Conservation (phyloP, 2,797 vertebrate species). For the Mallotus villosus region DNA sequence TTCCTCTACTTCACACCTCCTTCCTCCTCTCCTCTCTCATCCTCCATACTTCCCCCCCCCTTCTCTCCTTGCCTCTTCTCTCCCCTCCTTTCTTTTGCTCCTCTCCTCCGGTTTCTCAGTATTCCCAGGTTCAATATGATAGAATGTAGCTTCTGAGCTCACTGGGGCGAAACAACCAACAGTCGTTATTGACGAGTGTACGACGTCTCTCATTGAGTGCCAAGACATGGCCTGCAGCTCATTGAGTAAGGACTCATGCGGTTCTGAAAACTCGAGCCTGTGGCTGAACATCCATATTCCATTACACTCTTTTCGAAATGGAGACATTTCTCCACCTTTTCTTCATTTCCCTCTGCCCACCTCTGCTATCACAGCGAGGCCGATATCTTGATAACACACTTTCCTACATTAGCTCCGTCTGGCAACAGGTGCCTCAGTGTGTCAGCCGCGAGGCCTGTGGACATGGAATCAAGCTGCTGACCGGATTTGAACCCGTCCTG, state of each 20-base stretch:
- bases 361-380: not conserved
- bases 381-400: not conserved
- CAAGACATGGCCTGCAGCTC: conserved; percentile 4
- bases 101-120: too few relatives aligned
- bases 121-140: too few relatives aligned
- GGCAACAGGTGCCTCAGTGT: not conserved
- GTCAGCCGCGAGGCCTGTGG: too few relatives aligned
- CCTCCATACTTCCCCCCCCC: too few relatives aligned
- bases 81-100: too few relatives aligned
- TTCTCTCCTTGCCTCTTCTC: too few relatives aligned
- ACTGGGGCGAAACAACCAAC: not conserved
- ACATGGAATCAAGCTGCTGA: too few relatives aligned
- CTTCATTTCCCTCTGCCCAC: not conserved
- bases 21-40: not conserved
- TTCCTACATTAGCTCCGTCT: not conserved
- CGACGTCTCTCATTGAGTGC: conserved; percentile 9
- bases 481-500: too few relatives aligned
- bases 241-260: too few relatives aligned
- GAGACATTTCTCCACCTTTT: not conserved
- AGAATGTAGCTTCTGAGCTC: not conserved
- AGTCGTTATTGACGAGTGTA: conserved; percentile 15
- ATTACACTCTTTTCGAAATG: too few relatives aligned
- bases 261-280: not conserved
- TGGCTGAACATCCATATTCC: too few relatives aligned
- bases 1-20: conserved; percentile 3